Evolutionary conservation across 2,797 vertebrate genomes (phyloP).

Genomic region (Halcyon leucocephala): DNA sequence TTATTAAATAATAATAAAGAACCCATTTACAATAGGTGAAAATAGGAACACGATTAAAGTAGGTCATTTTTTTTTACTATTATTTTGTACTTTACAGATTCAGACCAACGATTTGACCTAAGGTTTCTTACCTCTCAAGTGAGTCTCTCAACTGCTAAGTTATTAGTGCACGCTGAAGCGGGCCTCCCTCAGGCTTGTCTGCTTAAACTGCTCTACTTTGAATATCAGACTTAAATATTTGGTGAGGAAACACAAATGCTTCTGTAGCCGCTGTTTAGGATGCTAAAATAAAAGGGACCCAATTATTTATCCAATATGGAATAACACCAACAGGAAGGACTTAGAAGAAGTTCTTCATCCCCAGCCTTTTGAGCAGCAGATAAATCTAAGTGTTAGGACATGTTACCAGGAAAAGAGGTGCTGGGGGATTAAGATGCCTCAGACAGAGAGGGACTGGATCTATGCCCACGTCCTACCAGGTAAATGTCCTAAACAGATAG

Average conservation of each 20-base stretch:
- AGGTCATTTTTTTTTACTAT: background rate
- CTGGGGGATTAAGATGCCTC: rapidly evolving
- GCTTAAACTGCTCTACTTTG: background rate
- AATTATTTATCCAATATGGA: background rate
- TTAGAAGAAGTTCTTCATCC: background rate
- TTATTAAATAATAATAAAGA: constrained; percentile 9
- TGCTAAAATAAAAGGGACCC: background rate
- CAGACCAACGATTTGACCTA: background rate
- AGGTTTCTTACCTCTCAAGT: background rate
- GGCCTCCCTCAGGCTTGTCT: constrained; percentile 14
- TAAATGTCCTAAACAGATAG: background rate
- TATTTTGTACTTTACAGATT: background rate
- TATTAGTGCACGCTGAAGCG: background rate
- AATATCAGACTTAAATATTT: background rate
- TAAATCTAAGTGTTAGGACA: background rate
- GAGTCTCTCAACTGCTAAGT: background rate
- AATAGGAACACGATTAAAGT: background rate
- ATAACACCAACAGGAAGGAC: background rate
- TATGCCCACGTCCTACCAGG: background rate
- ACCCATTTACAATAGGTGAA: background rate
- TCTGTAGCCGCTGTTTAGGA: background rate
- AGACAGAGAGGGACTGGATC: background rate
- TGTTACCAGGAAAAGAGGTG: background rate
- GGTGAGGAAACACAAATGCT: background rate
- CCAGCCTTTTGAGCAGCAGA: background rate